phyloP scores from a whole-genome alignment of 2,797 vertebrate genomes.

The Sebastes matsubarae region DNA sequence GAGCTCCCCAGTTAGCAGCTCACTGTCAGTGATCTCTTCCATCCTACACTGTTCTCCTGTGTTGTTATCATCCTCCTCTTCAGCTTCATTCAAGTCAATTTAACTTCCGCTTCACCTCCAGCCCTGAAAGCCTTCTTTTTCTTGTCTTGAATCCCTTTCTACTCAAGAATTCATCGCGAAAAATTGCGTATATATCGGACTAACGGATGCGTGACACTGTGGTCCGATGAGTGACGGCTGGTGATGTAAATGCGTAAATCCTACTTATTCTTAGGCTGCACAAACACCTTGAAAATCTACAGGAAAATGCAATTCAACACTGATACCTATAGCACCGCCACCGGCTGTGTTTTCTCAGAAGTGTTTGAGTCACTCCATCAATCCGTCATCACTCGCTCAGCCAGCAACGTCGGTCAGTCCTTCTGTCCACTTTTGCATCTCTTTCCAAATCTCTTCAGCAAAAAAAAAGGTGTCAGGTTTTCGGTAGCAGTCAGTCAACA shows the following conservation, averaged over 20 bases:
- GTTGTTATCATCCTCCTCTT: background rate
- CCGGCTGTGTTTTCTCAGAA: slow-evolving; percentile 39
- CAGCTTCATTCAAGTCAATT: background rate
- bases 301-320: background rate
- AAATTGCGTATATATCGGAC: background rate
- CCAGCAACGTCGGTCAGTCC: slow-evolving; percentile 28
- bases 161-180: background rate
- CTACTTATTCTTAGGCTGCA: background rate
- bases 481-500: slow-evolving; percentile 11
- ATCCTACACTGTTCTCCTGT: slow-evolving; percentile 27
- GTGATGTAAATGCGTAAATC: background rate
- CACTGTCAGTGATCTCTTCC: slow-evolving; percentile 26
- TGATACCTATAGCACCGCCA: slow-evolving; percentile 34
- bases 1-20: slow-evolving; percentile 34
- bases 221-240: slow-evolving; percentile 15
- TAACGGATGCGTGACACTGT: background rate
- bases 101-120: slow-evolving; percentile 1
- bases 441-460: slow-evolving; percentile 8
- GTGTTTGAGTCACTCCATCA: slow-evolving; percentile 45
- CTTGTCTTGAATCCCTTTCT: background rate
- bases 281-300: background rate
- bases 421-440: slow-evolving; percentile 19
- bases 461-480: slow-evolving; percentile 22
- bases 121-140: background rate
- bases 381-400: slow-evolving; percentile 26